Base-by-base conservation (phyloP, 2,888 invertebrate species). In the Hermaeophaga mercurialis region DNA sequence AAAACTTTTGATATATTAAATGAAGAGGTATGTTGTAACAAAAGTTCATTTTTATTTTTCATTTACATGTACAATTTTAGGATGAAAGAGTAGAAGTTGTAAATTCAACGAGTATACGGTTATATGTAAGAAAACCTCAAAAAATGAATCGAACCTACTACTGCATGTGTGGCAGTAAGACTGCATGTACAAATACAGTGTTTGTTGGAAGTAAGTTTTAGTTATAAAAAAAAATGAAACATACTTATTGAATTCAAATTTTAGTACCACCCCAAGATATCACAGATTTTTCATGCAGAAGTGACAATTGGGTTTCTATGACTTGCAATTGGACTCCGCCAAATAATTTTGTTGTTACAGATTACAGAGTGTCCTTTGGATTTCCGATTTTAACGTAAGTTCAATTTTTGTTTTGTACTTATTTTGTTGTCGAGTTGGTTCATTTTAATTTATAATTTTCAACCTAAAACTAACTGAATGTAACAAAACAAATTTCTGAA, bases 261-360 rank as follows among this genome's bases (percentile, higher is more conserved):
- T 43, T 71, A 85, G 85, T 74, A 33, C 79, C 82, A 50, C 92
- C 92, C 0, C 73, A 79, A 56, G 75, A 81, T 64, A 86, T 91
- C 1, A 75, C 78, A 6, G 85, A 90, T 73, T 91, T 94, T 69
- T 78, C 78, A 18, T 94, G 94, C 71, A 77, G 85, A 44, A 87
- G 90, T 8, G 79, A 82, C 62, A 90, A 93, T 73, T 87, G 89
- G 78, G 84, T 87, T 48, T 84, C 83, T 66, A 78, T 94, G 64
- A 86, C 83, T 9, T 94, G 94, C 72, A 81, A 84, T 1, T 94
- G 92, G 87, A 83, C 81, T 0, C 79, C 81, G 39, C 84, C 85
- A 1, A 68, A 80, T 18, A 78, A 85, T 74, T 82, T 80, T 61
- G 76, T 88, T 8, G 70, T 72, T 14, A 87, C 88, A 0, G 74